Percentiles rank a stretch among this genome's conserved stretches.
phyloP scores from a whole-genome alignment of 2,113 vertebrate genomes.

The Phylloscopus trochilus region DNA sequence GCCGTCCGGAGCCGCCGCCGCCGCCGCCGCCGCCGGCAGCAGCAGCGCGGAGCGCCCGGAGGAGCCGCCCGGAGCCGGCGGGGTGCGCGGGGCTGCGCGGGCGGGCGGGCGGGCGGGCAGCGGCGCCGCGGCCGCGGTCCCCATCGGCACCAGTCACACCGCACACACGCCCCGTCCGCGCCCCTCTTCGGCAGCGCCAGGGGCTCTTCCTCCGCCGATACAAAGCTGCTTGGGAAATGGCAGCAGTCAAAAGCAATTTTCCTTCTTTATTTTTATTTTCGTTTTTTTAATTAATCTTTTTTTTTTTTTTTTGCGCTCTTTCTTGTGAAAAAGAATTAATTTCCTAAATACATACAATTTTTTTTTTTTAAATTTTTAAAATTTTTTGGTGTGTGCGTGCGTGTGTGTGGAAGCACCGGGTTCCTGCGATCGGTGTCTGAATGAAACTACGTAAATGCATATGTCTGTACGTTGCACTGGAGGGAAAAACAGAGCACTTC shows the following conservation, averaged over 20 bases:
- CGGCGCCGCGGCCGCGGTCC: slow-evolving; percentile 66
- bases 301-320: not conserved
- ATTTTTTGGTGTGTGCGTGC: not conserved
- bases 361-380: not conserved
- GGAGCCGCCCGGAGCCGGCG: too few relatives aligned
- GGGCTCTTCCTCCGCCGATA: slow-evolving; percentile 54
- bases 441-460: slow-evolving; percentile 59
- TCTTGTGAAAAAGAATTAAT: not conserved
- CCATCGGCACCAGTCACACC: slow-evolving; percentile 61
- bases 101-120: slow-evolving; percentile 34
- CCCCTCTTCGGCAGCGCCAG: slow-evolving; percentile 16
- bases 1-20: too few relatives aligned
- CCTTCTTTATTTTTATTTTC: not conserved
- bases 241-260: slow-evolving; percentile 17
- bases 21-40: too few relatives aligned
- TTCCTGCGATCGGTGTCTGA: slow-evolving; percentile 54
- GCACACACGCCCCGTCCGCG: slow-evolving; percentile 52
- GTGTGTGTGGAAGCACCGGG: slow-evolving; percentile 43
- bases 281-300: not conserved
- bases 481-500: slow-evolving; percentile 62
- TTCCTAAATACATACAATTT: not conserved
- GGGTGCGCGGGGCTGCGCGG: too few relatives aligned
- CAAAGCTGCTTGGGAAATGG: slow-evolving; percentile 65
- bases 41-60: too few relatives aligned
- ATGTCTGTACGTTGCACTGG: slow-evolving; percentile 64